These are phyloP conservation scores for Magallana ariakensis DNA, from an alignment of 1,140 invertebrate species.

Conservation along the genomic window DNA sequence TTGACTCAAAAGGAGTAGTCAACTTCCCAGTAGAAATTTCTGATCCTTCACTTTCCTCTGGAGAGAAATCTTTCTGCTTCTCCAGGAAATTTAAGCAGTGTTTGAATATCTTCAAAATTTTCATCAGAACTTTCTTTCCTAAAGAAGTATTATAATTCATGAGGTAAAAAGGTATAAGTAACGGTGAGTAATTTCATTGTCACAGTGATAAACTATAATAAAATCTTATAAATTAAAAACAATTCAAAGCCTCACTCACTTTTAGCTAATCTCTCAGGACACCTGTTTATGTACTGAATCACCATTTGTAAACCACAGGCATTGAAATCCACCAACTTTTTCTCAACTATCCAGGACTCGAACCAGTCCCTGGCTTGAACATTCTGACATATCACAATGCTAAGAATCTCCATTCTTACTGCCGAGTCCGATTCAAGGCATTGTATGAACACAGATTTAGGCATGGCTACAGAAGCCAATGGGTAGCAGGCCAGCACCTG, in stretches of 20 bases:
- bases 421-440: not conserved
- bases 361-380: not conserved
- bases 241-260: not conserved
- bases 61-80: not conserved
- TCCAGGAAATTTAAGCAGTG: not conserved
- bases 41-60: not conserved
- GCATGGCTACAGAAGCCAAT: not conserved
- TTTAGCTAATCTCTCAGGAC: not conserved
- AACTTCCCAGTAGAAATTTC: not conserved
- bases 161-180: no score
- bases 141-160: not conserved
- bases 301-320: not conserved
- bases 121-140: not conserved
- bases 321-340: not conserved
- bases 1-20: not conserved
- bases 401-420: not conserved
- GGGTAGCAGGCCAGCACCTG: not conserved
- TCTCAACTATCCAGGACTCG: not conserved
- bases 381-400: slow-evolving; percentile 16
- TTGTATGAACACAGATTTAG: not conserved
- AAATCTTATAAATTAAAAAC: no score
- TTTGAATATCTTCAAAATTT: not conserved
- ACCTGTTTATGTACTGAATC: not conserved
- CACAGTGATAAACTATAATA: no score
- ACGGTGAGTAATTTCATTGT: no score